phyloP scores from a whole-genome alignment of 2,888 invertebrate genomes.

The Tanytarsus gracilentus region DNA sequence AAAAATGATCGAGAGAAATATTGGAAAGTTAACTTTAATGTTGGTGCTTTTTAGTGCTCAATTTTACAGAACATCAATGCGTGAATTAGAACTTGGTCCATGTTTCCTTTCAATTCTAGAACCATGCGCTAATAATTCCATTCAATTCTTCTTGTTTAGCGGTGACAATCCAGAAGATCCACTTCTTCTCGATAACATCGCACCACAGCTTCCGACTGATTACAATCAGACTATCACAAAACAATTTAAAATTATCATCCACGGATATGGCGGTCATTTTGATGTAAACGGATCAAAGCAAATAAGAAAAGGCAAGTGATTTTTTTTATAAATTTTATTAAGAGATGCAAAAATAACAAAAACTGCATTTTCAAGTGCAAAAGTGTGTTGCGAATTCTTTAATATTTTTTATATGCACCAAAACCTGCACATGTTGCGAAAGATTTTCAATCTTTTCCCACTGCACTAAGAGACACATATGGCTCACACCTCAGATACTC shows the following conservation, averaged over 20 bases:
- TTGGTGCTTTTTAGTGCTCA: not conserved
- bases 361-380: not conserved
- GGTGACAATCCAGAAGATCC: slow-evolving; percentile 32
- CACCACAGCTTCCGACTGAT: slow-evolving; percentile 32
- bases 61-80: not conserved
- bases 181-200: slow-evolving; percentile 31
- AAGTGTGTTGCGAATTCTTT: too few relatives aligned
- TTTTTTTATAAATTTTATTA: not conserved
- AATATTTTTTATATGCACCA: not conserved
- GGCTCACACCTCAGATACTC: too few relatives aligned
- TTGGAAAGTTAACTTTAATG: not conserved
- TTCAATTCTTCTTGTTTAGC: slow-evolving; percentile 33
- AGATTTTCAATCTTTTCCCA: too few relatives aligned
- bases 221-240: slow-evolving; percentile 29
- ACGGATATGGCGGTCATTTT: slow-evolving; percentile 43
- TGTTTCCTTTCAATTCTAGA: slow-evolving; percentile 34
- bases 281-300: slow-evolving; percentile 38
- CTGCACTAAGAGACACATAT: too few relatives aligned
- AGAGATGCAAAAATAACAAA: not conserved
- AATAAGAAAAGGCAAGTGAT: slow-evolving; percentile 32
- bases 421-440: slow-evolving; percentile 19
- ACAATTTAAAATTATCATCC: slow-evolving; percentile 36
- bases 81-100: slow-evolving; percentile 32
- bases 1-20: not conserved
- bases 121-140: slow-evolving; percentile 33